Conservation (phyloP, 2,113 vertebrate genomes). For the Dendropsophus ebraccatus region DNA sequence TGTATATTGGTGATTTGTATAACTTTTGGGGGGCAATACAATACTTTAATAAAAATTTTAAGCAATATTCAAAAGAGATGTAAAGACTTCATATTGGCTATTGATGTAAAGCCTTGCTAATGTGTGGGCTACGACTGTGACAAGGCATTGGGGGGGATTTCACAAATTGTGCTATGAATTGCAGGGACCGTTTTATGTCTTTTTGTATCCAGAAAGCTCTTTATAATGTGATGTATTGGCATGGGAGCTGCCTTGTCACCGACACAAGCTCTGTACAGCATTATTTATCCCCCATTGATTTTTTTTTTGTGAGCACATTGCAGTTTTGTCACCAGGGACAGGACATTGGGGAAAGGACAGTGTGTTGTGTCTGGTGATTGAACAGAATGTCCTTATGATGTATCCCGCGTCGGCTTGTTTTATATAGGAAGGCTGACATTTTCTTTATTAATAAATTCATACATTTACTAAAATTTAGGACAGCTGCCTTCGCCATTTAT, state of each 20-base stretch:
- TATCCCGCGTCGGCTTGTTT: background rate
- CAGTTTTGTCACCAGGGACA: conserved; percentile 1
- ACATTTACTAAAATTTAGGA: conserved; percentile 18
- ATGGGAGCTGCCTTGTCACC: background rate
- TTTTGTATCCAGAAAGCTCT: background rate
- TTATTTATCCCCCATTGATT: conserved; percentile 5
- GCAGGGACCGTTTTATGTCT: background rate
- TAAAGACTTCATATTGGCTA: too few species aligned
- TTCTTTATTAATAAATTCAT: conserved; percentile 32
- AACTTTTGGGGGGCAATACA: too few species aligned
- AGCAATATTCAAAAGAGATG: too few species aligned
- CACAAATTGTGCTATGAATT: background rate
- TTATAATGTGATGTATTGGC: background rate
- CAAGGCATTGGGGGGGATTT: background rate
- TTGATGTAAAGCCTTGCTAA: background rate
- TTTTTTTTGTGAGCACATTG: background rate
- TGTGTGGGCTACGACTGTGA: background rate
- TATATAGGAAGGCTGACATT: conserved; percentile 5
- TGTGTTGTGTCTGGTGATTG: conserved; percentile 9
- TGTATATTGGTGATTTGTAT: too few species aligned
- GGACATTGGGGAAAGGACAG: background rate
- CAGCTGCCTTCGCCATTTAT: conserved; percentile 14
- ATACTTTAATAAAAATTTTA: too few species aligned
- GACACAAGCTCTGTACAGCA: background rate
- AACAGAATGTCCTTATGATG: background rate